Evolutionary conservation across 1,140 invertebrate species (phyloP), one percentile per base, ranked within the genome.

Genomic region (Globodera ellingtonae): DNA sequence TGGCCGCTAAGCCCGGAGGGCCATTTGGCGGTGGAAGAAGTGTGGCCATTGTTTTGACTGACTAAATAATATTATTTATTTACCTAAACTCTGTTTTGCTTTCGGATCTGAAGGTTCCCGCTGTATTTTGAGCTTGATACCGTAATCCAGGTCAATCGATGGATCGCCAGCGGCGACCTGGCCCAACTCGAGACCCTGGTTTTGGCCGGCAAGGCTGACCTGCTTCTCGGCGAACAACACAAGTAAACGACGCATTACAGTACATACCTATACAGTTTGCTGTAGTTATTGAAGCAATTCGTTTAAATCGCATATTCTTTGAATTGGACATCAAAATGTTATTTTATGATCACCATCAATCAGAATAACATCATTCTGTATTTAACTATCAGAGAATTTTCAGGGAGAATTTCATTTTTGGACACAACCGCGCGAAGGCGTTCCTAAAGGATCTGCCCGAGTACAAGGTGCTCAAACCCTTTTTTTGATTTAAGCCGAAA

Each of bases 351-450:
- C 24, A 24, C 35, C 35, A 35, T 35, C 35, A 35, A 35, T 35
- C 35, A 35, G 35, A 35, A 35, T 2, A 2, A 35, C 35, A 35
- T 35, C 1, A 35, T 35, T 35, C 3, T 35, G 35, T 35, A 35
- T 35, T 35, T 35, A 35, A 35, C 35, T 35, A 35, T 35, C 35
- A 35, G 35, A 35, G 35, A 35, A 35, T 35, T 15, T 62, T 62
- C 56, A 50, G 74, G 56, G 78, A 74, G 47, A 78, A 79, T 73
- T 77, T 77, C 21, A 77, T 69, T 67, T 77, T 67, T 67, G 75
- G 75, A 21, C 50, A 79, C 59, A 59, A 46, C 62, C 70, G 74
- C 8, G 47, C 78, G 24, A 78, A 74, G 46, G 47, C 13, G 50
- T 79, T 79, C 46, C 59, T 79, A 18, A 48, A 59, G 44, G 78